phyloP scores from a whole-genome alignment of 2,113 vertebrate species.

The Menidia beryllina region DNA sequence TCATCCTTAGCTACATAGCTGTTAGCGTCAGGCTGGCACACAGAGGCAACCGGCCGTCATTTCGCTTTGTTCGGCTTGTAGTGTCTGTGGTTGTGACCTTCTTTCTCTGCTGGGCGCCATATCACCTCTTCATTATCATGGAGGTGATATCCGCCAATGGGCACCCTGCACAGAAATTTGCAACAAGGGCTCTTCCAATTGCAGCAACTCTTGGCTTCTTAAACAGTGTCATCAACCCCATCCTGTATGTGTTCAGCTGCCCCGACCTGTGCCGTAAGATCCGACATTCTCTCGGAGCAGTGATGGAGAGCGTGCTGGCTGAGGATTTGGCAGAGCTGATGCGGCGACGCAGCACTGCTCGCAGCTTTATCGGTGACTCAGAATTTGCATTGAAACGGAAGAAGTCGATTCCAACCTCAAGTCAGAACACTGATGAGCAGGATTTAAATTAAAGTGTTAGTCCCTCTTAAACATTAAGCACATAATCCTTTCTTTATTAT shows the following conservation, averaged over 20 bases:
- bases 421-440: not conserved
- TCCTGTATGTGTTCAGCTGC: constrained; percentile 85
- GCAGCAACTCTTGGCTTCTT: constrained; percentile 73
- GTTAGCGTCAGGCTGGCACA: constrained; percentile 58
- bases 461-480: not conserved
- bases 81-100: constrained; percentile 80
- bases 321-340: constrained; percentile 74
- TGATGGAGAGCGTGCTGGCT: constrained; percentile 81
- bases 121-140: constrained; percentile 80
- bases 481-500: not conserved
- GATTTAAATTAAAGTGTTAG: not conserved
- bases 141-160: constrained; percentile 56
- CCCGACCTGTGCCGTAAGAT: constrained; percentile 79
- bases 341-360: constrained; percentile 59
- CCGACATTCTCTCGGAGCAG: constrained; percentile 73
- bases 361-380: not conserved
- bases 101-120: constrained; percentile 83
- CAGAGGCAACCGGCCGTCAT: constrained; percentile 58
- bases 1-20: constrained; percentile 73
- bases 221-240: constrained; percentile 83
- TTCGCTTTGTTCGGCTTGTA: constrained; percentile 80
- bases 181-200: constrained; percentile 47
- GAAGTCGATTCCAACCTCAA: not conserved
- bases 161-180: rapidly evolving
- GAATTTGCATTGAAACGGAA: constrained; percentile 23